These are phyloP conservation scores for Lochmaea crataegi DNA, from an alignment of 2,888 invertebrate genomes.

Conservation along the genomic window DNA sequence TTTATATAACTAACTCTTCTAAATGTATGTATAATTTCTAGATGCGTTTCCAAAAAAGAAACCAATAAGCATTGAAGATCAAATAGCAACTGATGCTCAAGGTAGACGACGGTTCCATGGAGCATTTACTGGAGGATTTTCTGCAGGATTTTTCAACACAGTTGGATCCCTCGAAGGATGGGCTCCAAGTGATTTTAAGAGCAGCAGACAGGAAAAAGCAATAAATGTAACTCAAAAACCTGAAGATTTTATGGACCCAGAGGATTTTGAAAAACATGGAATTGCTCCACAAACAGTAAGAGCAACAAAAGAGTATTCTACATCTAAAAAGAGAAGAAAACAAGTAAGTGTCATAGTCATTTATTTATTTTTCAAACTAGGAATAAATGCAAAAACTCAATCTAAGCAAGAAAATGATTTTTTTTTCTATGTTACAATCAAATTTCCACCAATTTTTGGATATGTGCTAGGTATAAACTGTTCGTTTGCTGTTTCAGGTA, in stretches of 20 bases:
- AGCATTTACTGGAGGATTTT: constrained; percentile 97
- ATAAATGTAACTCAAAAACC: constrained; percentile 73
- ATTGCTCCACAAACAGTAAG: constrained; percentile 91
- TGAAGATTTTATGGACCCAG: constrained; percentile 98
- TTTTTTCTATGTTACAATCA: no score
- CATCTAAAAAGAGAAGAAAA: constrained; percentile 63
- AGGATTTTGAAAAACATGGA: constrained; percentile 94
- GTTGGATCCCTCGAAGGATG: constrained; percentile 97
- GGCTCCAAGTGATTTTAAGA: constrained; percentile 90
- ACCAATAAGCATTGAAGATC: constrained; percentile 84
- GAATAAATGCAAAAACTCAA: no score
- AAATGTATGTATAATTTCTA: constrained; percentile 58
- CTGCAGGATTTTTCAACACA: constrained; percentile 97
- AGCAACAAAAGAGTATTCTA: constrained; percentile 81
- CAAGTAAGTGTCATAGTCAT: constrained; percentile 44
- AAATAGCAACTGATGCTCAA: constrained; percentile 88
- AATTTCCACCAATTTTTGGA: no score
- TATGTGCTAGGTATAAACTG: no score
- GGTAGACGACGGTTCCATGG: constrained; percentile 96
- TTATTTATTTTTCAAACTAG: not conserved
- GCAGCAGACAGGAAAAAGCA: constrained; percentile 81
- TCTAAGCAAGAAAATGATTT: no score
- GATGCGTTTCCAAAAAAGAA: constrained; percentile 85
- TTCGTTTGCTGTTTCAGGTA: constrained; percentile 38
- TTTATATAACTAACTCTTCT: no score